Conservation (phyloP, 2,797 vertebrate genomes). For the Hylomyscus alleni region DNA sequence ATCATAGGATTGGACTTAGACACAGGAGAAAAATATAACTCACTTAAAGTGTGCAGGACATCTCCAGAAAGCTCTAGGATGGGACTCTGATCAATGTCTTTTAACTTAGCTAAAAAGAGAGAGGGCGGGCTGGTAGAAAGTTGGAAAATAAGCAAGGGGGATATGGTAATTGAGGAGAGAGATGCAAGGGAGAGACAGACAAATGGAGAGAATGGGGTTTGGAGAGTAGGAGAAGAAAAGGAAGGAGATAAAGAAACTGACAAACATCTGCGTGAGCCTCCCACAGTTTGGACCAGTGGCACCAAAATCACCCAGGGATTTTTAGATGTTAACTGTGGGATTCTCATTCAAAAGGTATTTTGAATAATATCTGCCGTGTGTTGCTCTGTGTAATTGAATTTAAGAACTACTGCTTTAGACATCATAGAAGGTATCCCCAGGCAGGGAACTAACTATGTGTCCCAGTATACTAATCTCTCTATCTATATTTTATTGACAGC, state of each 20-base stretch:
- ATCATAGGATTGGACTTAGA: neutral
- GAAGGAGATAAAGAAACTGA: neutral
- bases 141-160: slow-evolving; percentile 7
- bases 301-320: neutral
- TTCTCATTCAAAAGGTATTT: slow-evolving; percentile 9
- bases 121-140: neutral
- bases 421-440: neutral
- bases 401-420: neutral
- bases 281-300: neutral
- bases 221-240: neutral
- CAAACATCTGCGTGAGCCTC: neutral
- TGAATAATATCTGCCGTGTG: neutral
- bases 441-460: neutral
- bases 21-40: slow-evolving; percentile 26
- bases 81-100: neutral
- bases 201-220: neutral
- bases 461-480: slow-evolving; percentile 44
- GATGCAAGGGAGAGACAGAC: neutral
- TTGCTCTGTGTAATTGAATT: neutral
- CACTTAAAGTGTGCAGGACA: neutral
- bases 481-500: slow-evolving; percentile 86
- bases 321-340: neutral
- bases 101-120: neutral
- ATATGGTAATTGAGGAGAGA: neutral
- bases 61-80: slow-evolving; percentile 14